Evolutionary conservation across 2,888 invertebrate species (phyloP).

Genomic region (Spicauda simplicius): DNA sequence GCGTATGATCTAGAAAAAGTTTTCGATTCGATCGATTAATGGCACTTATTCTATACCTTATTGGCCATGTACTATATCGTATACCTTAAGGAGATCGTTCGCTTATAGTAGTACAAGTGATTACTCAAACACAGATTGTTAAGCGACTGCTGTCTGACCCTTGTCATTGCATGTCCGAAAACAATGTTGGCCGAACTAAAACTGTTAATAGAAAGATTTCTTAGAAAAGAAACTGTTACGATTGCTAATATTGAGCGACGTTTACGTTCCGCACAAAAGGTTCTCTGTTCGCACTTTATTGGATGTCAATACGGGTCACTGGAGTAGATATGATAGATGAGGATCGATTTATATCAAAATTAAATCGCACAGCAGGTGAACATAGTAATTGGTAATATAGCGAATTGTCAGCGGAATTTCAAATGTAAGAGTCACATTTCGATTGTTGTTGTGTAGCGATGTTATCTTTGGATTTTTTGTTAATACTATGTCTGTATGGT

Average conservation of each 20-base stretch:
- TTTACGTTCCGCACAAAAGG: slow-evolving; percentile 55
- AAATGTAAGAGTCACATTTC: slow-evolving; percentile 16
- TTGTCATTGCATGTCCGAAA: slow-evolving; percentile 26
- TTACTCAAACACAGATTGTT: slow-evolving; percentile 14
- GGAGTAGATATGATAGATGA: slow-evolving; percentile 63
- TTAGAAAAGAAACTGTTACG: slow-evolving; percentile 35
- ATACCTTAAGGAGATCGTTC: neutral
- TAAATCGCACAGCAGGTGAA: slow-evolving; percentile 73
- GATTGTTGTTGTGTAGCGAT: neutral
- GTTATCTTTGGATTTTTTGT: neutral
- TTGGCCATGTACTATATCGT: neutral
- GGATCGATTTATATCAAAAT: slow-evolving; percentile 73
- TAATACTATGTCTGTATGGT: neutral
- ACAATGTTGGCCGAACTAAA: slow-evolving; percentile 19
- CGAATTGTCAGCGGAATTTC: slow-evolving; percentile 9
- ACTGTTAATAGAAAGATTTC: slow-evolving; percentile 29
- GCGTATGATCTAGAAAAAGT: too few relatives aligned
- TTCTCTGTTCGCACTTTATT: slow-evolving; percentile 61
- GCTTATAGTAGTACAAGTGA: slow-evolving; percentile 10
- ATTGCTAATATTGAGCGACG: slow-evolving; percentile 48
- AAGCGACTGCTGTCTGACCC: slow-evolving; percentile 21
- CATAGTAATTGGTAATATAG: slow-evolving; percentile 52
- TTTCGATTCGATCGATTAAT: neutral
- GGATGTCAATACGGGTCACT: slow-evolving; percentile 68
- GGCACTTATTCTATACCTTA: neutral